Base-by-base conservation (phyloP, 2,113 vertebrate genomes). In the Riparia riparia region DNA sequence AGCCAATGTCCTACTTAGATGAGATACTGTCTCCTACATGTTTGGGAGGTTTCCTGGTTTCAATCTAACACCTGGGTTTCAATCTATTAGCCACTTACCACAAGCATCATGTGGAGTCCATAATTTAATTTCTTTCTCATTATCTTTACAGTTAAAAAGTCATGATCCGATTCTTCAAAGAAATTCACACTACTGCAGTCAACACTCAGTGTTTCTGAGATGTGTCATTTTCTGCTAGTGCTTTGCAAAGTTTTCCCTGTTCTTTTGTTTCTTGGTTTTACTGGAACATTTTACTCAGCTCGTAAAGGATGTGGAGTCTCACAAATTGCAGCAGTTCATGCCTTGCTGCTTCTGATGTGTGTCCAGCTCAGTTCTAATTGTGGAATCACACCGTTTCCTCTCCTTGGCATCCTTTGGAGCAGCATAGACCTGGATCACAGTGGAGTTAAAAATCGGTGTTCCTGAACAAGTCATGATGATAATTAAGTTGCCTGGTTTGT, bases 401-500 rank as follows among this genome's bases (percentile, higher is more conserved):
- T 94, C 88, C 85, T 82, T 91, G 92, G 82, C 94, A 72, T 95
- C 85, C 90, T 96, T 94, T 95, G 94, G 95, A 95, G 92, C 90
- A 32, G 79, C 95, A 50, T 66, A 93, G 94, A 93, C 74, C 90
- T 58, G 82, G 92, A 96, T 95, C 85, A 93, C 74, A 92, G 95
- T 37, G 42, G 85, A 97, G 96, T 96, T 97, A 82, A 96, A 97
- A 97, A 95, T 78, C 92, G 85, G 88, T 93, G 92, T 82, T 97
- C 92, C 88, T 45, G 71, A 96, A 92, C 95, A 82, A 97, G 95
- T 97, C 88, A 49, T 39, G 85, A 96, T 82, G 96, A 83, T 96
- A 97, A 97, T 97, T 96, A 96, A 97, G 96, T 96, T 94, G 92
- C 90, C 95, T 95, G 92, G 92, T 95, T 94, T 96, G 95, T 96